A percentile compares a stretch with the other conserved stretches of the same genome.
These are phyloP conservation scores for Oceanodroma tethys DNA, from an alignment of 2,113 vertebrate genomes.

Conservation along the genomic window DNA sequence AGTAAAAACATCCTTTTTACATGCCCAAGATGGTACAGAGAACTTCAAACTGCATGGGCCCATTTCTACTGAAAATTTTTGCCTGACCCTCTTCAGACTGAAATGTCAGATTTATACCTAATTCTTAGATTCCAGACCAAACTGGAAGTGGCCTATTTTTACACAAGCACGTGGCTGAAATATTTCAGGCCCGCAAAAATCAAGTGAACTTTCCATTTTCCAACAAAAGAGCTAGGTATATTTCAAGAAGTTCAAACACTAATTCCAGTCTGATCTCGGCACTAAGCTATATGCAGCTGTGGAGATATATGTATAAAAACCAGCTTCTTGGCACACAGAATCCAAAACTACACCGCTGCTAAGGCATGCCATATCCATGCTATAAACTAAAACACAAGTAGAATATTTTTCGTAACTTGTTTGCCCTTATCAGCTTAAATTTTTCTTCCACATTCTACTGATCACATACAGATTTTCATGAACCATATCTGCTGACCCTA, in stretches of 20 bases:
- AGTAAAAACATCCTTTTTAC: not conserved
- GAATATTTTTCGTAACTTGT: not conserved
- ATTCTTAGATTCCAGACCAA: not conserved
- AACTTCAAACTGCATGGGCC: not conserved
- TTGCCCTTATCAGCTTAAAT: not conserved
- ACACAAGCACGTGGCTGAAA: not conserved
- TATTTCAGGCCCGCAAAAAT: not conserved
- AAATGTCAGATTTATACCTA: not conserved
- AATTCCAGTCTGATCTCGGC: not conserved
- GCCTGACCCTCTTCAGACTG: not conserved
- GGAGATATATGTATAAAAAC: not conserved
- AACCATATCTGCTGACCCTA: not conserved
- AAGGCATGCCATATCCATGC: not conserved
- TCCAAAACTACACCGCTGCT: not conserved
- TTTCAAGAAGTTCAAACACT: not conserved
- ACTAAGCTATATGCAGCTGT: not conserved
- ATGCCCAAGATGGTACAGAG: not conserved
- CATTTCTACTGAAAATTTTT: not conserved
- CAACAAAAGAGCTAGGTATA: not conserved
- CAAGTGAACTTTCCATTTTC: not conserved
- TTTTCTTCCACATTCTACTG: not conserved
- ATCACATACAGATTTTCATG: not conserved
- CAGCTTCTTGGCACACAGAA: not conserved
- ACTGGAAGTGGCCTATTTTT: not conserved
- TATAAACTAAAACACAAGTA: not conserved